Base-by-base conservation (phyloP, 1,140 invertebrate genomes). In the Drosophila lowei region DNA sequence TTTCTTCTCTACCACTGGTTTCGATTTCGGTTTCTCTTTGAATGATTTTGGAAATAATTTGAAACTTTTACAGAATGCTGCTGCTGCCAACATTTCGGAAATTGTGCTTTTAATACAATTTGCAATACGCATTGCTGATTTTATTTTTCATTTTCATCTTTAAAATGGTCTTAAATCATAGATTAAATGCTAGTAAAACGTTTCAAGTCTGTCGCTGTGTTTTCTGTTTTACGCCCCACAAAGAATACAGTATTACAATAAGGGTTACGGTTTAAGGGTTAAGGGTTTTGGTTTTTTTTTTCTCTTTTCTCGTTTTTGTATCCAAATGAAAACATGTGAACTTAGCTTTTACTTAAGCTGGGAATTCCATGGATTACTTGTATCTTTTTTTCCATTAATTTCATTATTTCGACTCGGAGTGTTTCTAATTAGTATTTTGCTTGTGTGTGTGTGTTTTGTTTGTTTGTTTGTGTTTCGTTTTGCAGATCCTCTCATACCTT, bases 351-450 rank as follows among this genome's bases (percentile, higher is more conserved):
- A 54, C 72, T 70, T 66, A 57, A 47, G 25, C 53, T 50, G 83
- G 83, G 84, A 78, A 89, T 89, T 81, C 70, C 77, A 86, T 89
- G 77, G 79, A 84, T 89, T 77, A 48, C 38, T 42, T 48, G 16
- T 73, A 53, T 52, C 55, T 56, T 67, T 57, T 48, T 44, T 48
- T 56, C 60, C 74, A 60, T 67, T 66, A 34, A 70, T 77, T 62
- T 70, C 73, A 63, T 77, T 62, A 66, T 54, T 78, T 57, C 53
- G 43, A 58, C 54, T 63, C 65, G 47, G 49, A 66, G 48, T 58
- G 73, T 75, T 52, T 52, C 60, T 80, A 73, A 67, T 68, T 38
- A 38, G 34, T 38, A 13, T 5, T 13, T 38, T 38, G 4, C 70
- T 61, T 60, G 71, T 74, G 59, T 49, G 52, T 73, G 67, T 73